A percentile compares a stretch with the other conserved stretches of the same genome.
These are phyloP conservation scores for Leptopilina drosophilae DNA, from an alignment of 2,888 invertebrate genomes.

Conservation along the genomic window DNA sequence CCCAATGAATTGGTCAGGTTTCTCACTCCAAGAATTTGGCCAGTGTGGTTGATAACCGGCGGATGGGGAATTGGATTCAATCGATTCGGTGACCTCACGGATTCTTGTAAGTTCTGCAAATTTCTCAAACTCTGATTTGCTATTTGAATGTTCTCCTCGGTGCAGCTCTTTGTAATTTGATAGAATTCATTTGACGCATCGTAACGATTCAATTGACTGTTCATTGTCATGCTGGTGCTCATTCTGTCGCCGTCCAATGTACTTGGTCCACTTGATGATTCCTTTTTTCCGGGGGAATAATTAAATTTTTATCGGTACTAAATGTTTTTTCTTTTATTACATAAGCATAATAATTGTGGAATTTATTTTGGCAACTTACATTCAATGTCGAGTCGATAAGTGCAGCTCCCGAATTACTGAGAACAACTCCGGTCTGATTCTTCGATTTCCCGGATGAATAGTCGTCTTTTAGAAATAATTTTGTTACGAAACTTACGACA, in stretches of 20 bases:
- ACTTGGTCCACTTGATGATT: slow-evolving; percentile 42
- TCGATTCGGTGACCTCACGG: slow-evolving; percentile 58
- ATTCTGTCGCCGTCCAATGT: slow-evolving; percentile 24
- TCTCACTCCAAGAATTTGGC: slow-evolving; percentile 72
- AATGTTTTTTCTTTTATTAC: no score
- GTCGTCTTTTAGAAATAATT: slow-evolving; percentile 71
- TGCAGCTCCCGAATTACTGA: slow-evolving; percentile 74
- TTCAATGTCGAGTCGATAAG: slow-evolving; percentile 72
- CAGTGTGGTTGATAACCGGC: slow-evolving; percentile 57
- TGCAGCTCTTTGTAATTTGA: slow-evolving; percentile 57
- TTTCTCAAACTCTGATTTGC: slow-evolving; percentile 69
- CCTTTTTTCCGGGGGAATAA: no score
- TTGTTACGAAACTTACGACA: slow-evolving; percentile 77
- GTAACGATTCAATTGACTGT: slow-evolving; percentile 52
- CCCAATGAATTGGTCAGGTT: slow-evolving; percentile 64
- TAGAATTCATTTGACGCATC: slow-evolving; percentile 60
- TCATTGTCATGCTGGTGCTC: slow-evolving; percentile 2
- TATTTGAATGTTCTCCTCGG: slow-evolving; percentile 63
- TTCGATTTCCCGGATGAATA: slow-evolving; percentile 73
- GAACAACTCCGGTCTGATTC: slow-evolving; percentile 71
- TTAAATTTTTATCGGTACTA: no score
- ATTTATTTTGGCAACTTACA: slow-evolving; percentile 58
- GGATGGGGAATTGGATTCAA: slow-evolving; percentile 55
- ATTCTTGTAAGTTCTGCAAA: slow-evolving; percentile 66
- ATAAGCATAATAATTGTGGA: no score